A percentile compares a stretch with the other conserved stretches of the same genome.
phyloP scores from a whole-genome alignment of 2,888 invertebrate genomes.

The Falcaria lacertinaria region DNA sequence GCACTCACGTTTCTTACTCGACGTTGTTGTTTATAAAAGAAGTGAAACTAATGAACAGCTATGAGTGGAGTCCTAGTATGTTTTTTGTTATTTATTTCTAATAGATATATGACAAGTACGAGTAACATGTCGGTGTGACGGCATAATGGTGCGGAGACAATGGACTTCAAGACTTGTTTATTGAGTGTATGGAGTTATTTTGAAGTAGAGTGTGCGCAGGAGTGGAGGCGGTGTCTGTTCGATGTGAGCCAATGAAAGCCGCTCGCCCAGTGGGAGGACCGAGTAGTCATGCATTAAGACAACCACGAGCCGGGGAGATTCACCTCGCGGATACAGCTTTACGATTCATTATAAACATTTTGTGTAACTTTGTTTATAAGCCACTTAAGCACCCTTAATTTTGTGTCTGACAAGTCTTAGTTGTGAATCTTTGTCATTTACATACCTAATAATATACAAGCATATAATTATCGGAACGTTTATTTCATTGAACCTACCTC shows the following conservation, averaged over 20 bases:
- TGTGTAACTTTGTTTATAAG: constrained; percentile 31
- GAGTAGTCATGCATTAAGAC: constrained; percentile 66
- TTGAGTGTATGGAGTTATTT: constrained; percentile 74
- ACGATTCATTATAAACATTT: constrained; percentile 45
- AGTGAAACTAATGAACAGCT: constrained; percentile 40
- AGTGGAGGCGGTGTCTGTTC: constrained; percentile 69
- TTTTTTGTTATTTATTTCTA: constrained; percentile 52
- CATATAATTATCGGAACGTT: too few species aligned
- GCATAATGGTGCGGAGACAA: constrained; percentile 69
- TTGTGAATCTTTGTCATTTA: too few species aligned
- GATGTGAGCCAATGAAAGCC: constrained; percentile 65
- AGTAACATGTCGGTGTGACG: constrained; percentile 57
- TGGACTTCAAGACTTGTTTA: constrained; percentile 75
- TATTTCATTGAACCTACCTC: too few species aligned
- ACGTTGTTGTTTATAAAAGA: constrained; percentile 19
- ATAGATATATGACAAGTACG: constrained; percentile 60
- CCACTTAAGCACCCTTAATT: constrained; percentile 28
- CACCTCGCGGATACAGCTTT: constrained; percentile 48
- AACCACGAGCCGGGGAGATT: constrained; percentile 46
- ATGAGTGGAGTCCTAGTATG: constrained; percentile 20
- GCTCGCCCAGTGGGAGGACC: constrained; percentile 66
- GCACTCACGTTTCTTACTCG: constrained; percentile 12
- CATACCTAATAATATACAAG: too few species aligned
- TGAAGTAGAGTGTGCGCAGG: constrained; percentile 68
- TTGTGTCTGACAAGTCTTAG: constrained; percentile 22